Conservation (phyloP, 2,113 vertebrate species). For the Clarias batrachus region DNA sequence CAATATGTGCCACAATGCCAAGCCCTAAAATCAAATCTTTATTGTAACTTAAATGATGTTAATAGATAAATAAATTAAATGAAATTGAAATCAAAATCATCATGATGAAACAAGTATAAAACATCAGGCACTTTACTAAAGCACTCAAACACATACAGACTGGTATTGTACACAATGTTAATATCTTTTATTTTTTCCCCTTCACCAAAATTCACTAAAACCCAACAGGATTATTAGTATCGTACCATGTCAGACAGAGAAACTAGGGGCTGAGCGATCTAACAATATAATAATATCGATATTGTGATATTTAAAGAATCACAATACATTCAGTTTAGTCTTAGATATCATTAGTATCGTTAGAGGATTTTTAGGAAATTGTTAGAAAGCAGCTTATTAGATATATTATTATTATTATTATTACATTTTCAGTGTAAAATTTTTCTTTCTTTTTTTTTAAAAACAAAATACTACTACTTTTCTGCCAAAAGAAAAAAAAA, state of each 20-base stretch:
- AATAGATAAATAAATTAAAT: background rate
- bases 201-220: background rate
- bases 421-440: background rate
- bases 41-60: background rate
- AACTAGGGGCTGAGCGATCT: background rate
- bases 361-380: background rate
- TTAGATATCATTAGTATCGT: background rate
- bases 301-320: background rate
- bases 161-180: constrained; percentile 1
- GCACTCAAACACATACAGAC: background rate
- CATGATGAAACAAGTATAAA: background rate
- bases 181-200: background rate
- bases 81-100: background rate
- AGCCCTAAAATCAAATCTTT: background rate
- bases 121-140: background rate
- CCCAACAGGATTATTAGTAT: background rate
- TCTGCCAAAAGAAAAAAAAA: background rate
- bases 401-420: no score
- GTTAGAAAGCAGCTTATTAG: background rate
- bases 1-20: background rate
- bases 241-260: background rate
- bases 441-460: background rate
- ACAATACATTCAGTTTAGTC: background rate
- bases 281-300: background rate
- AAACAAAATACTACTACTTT: background rate